Base-by-base conservation (phyloP, 1,140 invertebrate species). In the Drosophila ogumai region DNA sequence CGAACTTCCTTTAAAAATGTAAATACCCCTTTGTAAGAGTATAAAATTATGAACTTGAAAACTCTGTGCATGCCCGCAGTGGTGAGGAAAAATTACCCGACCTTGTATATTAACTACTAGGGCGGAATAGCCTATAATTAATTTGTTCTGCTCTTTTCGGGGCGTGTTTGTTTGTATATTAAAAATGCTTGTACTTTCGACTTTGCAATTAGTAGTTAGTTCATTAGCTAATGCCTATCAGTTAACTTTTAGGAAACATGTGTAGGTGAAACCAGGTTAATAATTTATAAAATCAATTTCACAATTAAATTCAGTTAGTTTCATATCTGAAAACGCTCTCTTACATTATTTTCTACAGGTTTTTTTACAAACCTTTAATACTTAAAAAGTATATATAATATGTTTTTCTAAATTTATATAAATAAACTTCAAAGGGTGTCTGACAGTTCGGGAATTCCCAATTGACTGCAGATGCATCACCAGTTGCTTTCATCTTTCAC, bases 11-110 rank as follows among this genome's bases (percentile, higher is more conserved):
- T 0, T 13, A 36, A 36, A 22, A 54, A 36, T 22, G 6, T 13
- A 36, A 9, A 22, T 22, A 22, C 32, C 13, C 12, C 2, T 36
- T 36, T 5, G 1, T 6, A 36, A 15, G 17, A 36, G 17, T 22
- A 19, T 7, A 15, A 72, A 71, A 49, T 49, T 71, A 41, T 71
- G 41, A 69, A 69, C 60, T 44, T 40, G 61, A 66, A 69, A 50
- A 31, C 19, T 22, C 15, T 15, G 46, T 6, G 22, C 6, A n/a
- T 40, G 43, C 3, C 17, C 22, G 17, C 17, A 28, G 49, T 17
- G 15, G 17, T 10, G 9, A 19, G 40, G 19, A 12, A 43, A 57
- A 58, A n/a, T 5, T 17, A 2, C 4, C 4, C 7, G 43, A 7
- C 52, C 52, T 72, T 72, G 31, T 58, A 72, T 17, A 58, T 71